Conservation (phyloP, 2,888 invertebrate species). For the Netelia fuscicornis region DNA sequence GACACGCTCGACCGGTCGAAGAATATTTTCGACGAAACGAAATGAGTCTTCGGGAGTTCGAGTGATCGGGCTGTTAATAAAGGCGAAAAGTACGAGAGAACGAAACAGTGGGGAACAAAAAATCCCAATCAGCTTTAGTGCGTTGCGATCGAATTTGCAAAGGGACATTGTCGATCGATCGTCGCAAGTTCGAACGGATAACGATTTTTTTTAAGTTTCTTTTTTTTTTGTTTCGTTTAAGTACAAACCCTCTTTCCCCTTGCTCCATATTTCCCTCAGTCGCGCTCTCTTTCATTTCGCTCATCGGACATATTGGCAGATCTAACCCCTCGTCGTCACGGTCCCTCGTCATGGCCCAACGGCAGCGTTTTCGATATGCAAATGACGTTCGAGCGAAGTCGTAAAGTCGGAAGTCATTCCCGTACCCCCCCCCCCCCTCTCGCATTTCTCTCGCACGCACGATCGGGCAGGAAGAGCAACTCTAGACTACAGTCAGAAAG, state of each 20-base stretch:
- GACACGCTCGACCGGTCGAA: constrained; percentile 59
- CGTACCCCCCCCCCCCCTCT: constrained; percentile 9
- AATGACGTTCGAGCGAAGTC: constrained; percentile 52
- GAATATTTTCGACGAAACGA: constrained; percentile 45
- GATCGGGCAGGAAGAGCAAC: constrained; percentile 26
- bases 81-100: not conserved
- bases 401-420: constrained; percentile 57
- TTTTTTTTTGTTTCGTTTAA: not conserved
- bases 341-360: constrained; percentile 7
- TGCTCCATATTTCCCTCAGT: constrained; percentile 23
- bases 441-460: constrained; percentile 6
- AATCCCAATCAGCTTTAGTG: too few species aligned
- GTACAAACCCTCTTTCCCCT: not conserved
- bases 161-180: too few species aligned
- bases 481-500: constrained; percentile 35
- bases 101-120: too few species aligned
- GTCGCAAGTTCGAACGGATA: not conserved
- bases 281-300: constrained; percentile 34
- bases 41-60: not conserved
- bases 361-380: constrained; percentile 57
- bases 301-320: constrained; percentile 63
- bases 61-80: not conserved
- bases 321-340: constrained; percentile 22
- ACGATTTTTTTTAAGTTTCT: not conserved
- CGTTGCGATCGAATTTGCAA: too few species aligned